Percentiles rank a stretch among this genome's conserved stretches.
phyloP scores from a whole-genome alignment of 2,888 invertebrate species.

The Drosophila putrida region DNA sequence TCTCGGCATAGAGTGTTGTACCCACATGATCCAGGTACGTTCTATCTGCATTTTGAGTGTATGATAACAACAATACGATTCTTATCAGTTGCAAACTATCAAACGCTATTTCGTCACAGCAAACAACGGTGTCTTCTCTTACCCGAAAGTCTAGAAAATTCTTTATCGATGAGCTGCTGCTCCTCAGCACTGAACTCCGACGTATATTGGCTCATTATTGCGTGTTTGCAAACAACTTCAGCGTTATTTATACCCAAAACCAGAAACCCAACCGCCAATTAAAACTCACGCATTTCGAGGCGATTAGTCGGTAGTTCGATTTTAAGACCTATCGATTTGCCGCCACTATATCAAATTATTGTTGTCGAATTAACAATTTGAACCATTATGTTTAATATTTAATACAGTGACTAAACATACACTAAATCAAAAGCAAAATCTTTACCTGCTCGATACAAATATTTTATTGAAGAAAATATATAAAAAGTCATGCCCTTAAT shows the following conservation, averaged over 20 bases:
- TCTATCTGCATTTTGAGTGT: slow-evolving; percentile 85
- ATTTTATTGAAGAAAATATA: not conserved
- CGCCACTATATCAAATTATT: not conserved
- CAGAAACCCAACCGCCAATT: slow-evolving; percentile 32
- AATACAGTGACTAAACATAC: too few relatives aligned
- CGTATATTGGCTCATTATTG: slow-evolving; percentile 41
- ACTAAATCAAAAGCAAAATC: not conserved
- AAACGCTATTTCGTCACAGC: not conserved
- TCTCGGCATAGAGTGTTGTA: slow-evolving; percentile 92
- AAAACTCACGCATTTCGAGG: slow-evolving; percentile 8
- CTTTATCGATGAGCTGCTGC: slow-evolving; percentile 62
- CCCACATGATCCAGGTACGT: slow-evolving; percentile 97
- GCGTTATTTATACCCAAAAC: slow-evolving; percentile 29
- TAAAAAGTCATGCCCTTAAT: not conserved
- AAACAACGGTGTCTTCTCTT: slow-evolving; percentile 15
- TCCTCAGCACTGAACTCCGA: slow-evolving; percentile 68
- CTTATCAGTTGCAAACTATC: slow-evolving; percentile 14
- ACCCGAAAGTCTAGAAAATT: slow-evolving; percentile 76
- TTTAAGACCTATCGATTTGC: not conserved
- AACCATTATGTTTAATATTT: too few relatives aligned
- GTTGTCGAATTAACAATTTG: too few relatives aligned
- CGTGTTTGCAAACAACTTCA: not conserved
- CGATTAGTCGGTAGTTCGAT: slow-evolving; percentile 1
- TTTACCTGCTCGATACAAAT: too few relatives aligned
- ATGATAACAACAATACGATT: slow-evolving; percentile 1